These are phyloP conservation scores for Eriosoma lanigerum DNA, from an alignment of 1,140 invertebrate species.

Conservation along the genomic window DNA sequence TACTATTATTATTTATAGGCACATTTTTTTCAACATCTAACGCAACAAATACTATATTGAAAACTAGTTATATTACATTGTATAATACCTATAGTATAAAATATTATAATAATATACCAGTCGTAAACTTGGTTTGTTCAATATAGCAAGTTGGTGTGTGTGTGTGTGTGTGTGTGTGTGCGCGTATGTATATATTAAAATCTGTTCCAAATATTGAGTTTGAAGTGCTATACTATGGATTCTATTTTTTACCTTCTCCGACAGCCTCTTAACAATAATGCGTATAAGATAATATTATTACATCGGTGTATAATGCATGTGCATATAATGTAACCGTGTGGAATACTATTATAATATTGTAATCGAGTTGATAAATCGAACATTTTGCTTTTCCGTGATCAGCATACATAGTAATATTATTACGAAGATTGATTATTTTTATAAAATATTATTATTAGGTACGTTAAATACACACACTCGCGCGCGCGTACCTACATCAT, in stretches of 20 bases:
- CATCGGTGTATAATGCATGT: neutral
- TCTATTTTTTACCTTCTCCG: neutral
- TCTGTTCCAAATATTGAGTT: neutral
- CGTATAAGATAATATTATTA: neutral
- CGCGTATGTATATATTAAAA: too few species aligned
- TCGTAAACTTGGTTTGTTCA: slow-evolving; percentile 38
- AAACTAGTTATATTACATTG: slow-evolving; percentile 31
- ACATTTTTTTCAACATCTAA: neutral
- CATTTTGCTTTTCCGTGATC: neutral
- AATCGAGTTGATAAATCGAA: neutral
- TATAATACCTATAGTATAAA: neutral
- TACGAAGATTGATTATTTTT: neutral
- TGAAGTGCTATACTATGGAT: neutral
- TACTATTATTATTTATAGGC: neutral
- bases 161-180: too few species aligned
- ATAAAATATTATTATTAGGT: neutral
- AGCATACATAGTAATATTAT: neutral
- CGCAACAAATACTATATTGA: slow-evolving; percentile 13
- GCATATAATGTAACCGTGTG: neutral
- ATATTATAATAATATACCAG: slow-evolving; percentile 22
- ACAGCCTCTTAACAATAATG: neutral
- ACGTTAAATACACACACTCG: neutral
- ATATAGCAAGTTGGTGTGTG: neutral
- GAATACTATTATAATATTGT: neutral
- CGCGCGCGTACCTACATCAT: too few species aligned